Evolutionary conservation across 2,113 vertebrate genomes (phyloP).

Genomic region (Chlamydotis undulata): DNA sequence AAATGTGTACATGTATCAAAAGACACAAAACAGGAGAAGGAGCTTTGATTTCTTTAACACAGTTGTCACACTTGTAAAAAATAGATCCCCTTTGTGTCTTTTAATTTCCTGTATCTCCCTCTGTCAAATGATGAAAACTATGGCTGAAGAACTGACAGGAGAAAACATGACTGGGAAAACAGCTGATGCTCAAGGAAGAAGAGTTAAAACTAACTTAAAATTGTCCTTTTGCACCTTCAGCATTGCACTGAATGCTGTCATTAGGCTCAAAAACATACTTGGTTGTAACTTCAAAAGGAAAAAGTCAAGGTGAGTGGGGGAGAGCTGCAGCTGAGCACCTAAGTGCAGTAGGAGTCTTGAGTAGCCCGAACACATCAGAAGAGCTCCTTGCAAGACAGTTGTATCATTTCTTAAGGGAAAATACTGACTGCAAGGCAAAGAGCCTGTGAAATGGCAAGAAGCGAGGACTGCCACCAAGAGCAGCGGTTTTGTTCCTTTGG

Average conservation of each 20-base stretch:
- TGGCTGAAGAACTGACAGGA: not conserved
- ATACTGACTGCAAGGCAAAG: not conserved
- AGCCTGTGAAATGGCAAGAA: not conserved
- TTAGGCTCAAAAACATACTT: not conserved
- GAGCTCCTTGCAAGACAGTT: not conserved
- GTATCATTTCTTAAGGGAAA: not conserved
- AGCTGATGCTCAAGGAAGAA: not conserved
- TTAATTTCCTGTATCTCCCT: not conserved
- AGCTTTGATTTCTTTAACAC: not conserved
- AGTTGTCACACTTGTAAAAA: not conserved
- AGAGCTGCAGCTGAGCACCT: not conserved
- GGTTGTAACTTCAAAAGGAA: not conserved
- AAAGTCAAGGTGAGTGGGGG: not conserved
- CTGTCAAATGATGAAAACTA: not conserved
- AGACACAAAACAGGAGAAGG: not conserved
- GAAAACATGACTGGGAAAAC: not conserved
- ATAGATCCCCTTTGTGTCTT: not conserved
- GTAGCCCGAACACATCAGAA: not conserved
- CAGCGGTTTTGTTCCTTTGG: not conserved
- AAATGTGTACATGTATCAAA: not conserved
- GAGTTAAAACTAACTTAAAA: not conserved
- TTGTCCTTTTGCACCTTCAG: not conserved
- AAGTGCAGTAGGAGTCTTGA: not conserved
- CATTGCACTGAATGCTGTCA: fast-evolving
- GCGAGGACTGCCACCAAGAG: not conserved